phyloP scores from a whole-genome alignment of 2,888 invertebrate genomes.

The Unio pictorum region DNA sequence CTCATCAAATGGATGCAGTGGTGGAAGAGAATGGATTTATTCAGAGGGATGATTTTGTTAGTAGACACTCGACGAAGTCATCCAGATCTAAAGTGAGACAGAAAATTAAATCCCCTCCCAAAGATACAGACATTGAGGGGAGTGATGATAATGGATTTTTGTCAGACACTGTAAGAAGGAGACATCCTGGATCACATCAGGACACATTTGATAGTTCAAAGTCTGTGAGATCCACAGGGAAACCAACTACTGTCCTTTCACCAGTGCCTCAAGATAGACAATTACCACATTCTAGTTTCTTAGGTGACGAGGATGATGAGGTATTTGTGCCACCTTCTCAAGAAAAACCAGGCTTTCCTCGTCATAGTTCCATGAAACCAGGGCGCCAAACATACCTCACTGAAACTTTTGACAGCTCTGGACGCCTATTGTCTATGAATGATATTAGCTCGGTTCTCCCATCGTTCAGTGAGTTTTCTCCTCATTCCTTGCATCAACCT shows the following conservation, averaged over 20 bases:
- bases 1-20: too few species aligned
- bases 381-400: conserved; percentile 52
- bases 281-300: conserved; percentile 33
- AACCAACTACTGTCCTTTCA: background rate
- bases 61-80: too few species aligned
- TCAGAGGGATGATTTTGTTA: too few species aligned
- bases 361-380: conserved; percentile 65
- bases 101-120: too few species aligned
- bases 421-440: conserved; percentile 39
- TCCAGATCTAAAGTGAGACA: too few species aligned
- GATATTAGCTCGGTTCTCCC: conserved; percentile 65
- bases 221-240: background rate
- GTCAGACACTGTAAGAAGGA: too few species aligned
- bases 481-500: too few species aligned
- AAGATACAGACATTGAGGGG: too few species aligned
- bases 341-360: conserved; percentile 48
- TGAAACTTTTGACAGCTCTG: conserved; percentile 32
- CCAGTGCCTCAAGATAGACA: conserved; percentile 21
- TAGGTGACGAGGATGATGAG: conserved; percentile 33
- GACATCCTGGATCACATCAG: background rate
- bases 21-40: too few species aligned
- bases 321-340: conserved; percentile 47
- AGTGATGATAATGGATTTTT: conserved; percentile 25
- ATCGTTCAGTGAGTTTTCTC: conserved; percentile 29
- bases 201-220: background rate